Percentiles rank a stretch among this genome's conserved stretches.
These are phyloP conservation scores for Drosophila emarginata DNA, from an alignment of 2,888 invertebrate species.

Conservation along the genomic window DNA sequence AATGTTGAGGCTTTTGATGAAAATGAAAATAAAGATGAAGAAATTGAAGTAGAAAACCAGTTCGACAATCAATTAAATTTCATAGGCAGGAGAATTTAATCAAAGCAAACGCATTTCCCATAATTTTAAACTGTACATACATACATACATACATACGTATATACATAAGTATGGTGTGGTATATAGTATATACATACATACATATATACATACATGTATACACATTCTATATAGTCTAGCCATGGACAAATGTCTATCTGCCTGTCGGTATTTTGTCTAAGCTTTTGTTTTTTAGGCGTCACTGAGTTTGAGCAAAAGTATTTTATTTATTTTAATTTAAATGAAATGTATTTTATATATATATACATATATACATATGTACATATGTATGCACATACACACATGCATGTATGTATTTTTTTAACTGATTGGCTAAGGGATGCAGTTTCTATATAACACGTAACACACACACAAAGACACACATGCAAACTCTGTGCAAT, in stretches of 20 bases:
- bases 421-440: slow-evolving; percentile 57
- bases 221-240: not conserved
- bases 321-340: slow-evolving; percentile 77
- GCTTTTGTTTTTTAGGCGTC: slow-evolving; percentile 50
- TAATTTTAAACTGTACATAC: not conserved
- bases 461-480: slow-evolving; percentile 16
- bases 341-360: slow-evolving; percentile 74
- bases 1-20: slow-evolving; percentile 23
- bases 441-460: slow-evolving; percentile 46
- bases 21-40: slow-evolving; percentile 24
- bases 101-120: slow-evolving; percentile 12
- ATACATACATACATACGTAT: not conserved
- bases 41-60: slow-evolving; percentile 9
- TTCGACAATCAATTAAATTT: slow-evolving; percentile 64
- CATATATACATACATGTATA: not conserved
- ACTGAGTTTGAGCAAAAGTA: slow-evolving; percentile 15
- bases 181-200: not conserved
- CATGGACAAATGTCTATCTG: slow-evolving; percentile 39
- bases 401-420: slow-evolving; percentile 47
- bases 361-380: not conserved
- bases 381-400: not conserved
- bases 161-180: too few relatives aligned
- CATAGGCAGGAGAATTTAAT: slow-evolving; percentile 50
- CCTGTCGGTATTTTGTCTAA: slow-evolving; percentile 47
- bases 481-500: slow-evolving; percentile 16